A percentile compares a stretch with the other conserved stretches of the same genome.
Evolutionary conservation across 2,797 vertebrate species (phyloP).

Genomic region (Echeneis naucrates): DNA sequence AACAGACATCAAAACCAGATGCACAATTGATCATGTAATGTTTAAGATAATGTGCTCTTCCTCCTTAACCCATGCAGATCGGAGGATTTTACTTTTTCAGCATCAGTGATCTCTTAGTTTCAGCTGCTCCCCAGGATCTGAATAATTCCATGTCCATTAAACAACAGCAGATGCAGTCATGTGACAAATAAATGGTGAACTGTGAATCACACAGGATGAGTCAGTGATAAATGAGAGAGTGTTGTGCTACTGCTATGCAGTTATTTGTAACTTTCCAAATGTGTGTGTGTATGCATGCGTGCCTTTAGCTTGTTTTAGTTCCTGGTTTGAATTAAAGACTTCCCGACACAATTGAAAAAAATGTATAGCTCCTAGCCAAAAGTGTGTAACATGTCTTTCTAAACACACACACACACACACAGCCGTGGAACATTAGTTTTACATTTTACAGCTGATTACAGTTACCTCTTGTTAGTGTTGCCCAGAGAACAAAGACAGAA

Average conservation of each 20-base stretch:
- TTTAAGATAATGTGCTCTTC: not conserved
- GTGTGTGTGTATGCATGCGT: conserved; percentile 16
- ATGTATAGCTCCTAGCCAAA: conserved; percentile 51
- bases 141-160: conserved; percentile 33
- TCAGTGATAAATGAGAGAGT: conserved; percentile 29
- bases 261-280: conserved; percentile 23
- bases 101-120: conserved; percentile 29
- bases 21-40: not conserved
- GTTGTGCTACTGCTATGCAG: conserved; percentile 5
- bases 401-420: conserved; percentile 13
- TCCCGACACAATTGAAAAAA: conserved; percentile 69
- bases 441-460: conserved; percentile 69
- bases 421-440: conserved; percentile 47
- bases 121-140: conserved; percentile 15
- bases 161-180: conserved; percentile 32
- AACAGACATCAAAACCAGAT: conserved; percentile 6
- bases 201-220: conserved; percentile 52
- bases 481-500: conserved; percentile 59
- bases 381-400: conserved; percentile 44
- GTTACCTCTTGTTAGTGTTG: conserved; percentile 55
- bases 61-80: not conserved
- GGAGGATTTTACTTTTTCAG: conserved; percentile 12
- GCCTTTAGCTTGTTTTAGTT: conserved; percentile 25
- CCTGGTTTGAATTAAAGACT: conserved; percentile 76
- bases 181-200: conserved; percentile 24